Base-by-base conservation (phyloP, 2,888 invertebrate genomes). In the Erebia palarica region DNA sequence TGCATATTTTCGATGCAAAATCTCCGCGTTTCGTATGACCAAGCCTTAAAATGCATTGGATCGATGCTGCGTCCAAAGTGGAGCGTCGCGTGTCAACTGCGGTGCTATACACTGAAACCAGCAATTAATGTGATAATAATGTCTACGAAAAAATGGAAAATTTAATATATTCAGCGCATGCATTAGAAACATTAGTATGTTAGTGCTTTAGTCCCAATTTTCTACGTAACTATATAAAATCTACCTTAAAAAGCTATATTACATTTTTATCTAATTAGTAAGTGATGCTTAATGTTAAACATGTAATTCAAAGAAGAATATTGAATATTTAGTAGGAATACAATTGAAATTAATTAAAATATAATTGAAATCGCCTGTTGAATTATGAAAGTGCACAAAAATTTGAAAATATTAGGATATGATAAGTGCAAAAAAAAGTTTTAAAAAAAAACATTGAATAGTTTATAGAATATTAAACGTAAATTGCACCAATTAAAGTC, bases 71-170 rank as follows among this genome's bases (percentile, higher is more conserved):
- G 18, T 71, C 65, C 66, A 72, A 76, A 76, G 72, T 78, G 82
- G 81, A 80, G 78, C 74, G 80, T 87, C 79, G 85, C 85, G 84
- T 86, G 87, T 78, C 74, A 63, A 65, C 69, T 49, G 68, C 74
- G 73, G 71, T 70, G 69, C 71, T 69, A 69, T 64, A 18, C 64
- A 70, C 70, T 73, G 75, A 72, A 77, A 80, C 75, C 78, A 70
- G 73, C 76, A 73, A 67, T 80, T 71, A 75, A 16, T 60, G n/a
- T n/a, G 7, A 42, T n/a, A 36, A 59, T n/a, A 59, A 36, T 59
- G 59, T n/a, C n/a, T 59, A 36, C 3, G 3, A 42, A 36, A n/a
- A n/a, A 59, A 42, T 36, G 36, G 27, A 27, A 27, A 27, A 58
- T 58, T 27, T 36, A 7, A 36, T 36, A 36, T 36, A 36, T 36